Evolutionary conservation across 2,113 vertebrate species (phyloP).

Genomic region (Halichoerus grypus): DNA sequence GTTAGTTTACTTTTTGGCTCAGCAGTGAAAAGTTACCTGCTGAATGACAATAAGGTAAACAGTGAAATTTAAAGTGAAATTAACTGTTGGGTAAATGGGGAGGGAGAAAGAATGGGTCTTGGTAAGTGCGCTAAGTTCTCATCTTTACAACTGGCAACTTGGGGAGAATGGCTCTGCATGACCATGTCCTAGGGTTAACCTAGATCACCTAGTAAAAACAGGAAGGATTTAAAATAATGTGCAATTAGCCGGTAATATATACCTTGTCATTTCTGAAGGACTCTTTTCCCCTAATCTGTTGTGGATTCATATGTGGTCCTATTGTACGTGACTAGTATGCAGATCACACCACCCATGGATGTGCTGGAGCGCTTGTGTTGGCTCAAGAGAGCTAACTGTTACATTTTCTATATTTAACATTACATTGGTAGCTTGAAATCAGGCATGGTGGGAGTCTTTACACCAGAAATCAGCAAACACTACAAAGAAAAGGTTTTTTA

Average conservation of each 20-base stretch:
- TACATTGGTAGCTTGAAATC: not conserved
- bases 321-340: not conserved
- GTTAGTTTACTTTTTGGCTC: not conserved
- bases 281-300: not conserved
- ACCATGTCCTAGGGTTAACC: not conserved
- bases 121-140: not conserved
- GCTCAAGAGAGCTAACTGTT: not conserved
- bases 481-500: slow-evolving; percentile 20
- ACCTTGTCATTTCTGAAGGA: not conserved
- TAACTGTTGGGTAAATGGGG: not conserved
- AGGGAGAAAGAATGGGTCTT: not conserved
- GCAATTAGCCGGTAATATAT: not conserved
- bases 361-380: not conserved
- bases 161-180: not conserved
- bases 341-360: not conserved
- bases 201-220: not conserved
- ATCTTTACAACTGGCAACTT: not conserved
- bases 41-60: not conserved
- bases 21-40: not conserved
- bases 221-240: not conserved
- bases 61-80: not conserved
- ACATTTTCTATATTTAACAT: not conserved
- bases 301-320: not conserved
- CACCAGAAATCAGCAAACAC: not conserved
- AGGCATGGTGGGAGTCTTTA: not conserved